Base-by-base conservation (phyloP, 92 coral and sea anemone genomes). In the Parazoanthus darwini region DNA sequence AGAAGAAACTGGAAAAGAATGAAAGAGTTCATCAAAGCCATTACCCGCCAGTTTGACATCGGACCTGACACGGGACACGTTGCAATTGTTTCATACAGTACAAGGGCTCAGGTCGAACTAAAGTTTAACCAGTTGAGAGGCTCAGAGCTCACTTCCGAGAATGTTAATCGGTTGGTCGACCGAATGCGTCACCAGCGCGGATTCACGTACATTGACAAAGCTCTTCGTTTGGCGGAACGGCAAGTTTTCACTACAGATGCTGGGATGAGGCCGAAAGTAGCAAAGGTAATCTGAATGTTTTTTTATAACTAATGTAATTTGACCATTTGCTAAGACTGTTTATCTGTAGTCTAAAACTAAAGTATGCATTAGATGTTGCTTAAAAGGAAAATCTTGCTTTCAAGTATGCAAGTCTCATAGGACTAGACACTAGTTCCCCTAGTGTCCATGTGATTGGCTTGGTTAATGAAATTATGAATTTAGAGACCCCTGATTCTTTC, bases 181-280 rank as follows among this genome's bases (percentile, higher is more conserved):
- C 10, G 15, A 25, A 66, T 66, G 33, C 8, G 7, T 20, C 33
- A 66, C 15, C 73, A 66, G 33, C 73, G 73, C 33, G 73, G 73
- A 66, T 22, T 67, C 25, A 68, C 74, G 16, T 68, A 68, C 74
- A 68, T 68, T 68, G 74, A 68, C 74, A 68, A 13, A 68, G 74
- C 74, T 68, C 74, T 68, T 68, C 74, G 74, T 23, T 23, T 68
- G 74, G 74, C 74, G 35, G 74, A 68, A 68, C 25, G 13, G 74
- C 20, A n/a, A 23, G 36, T 68, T 23, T 68, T 68, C 74, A 68
- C 33, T 68, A 2, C 1, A 23, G 74, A 14, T 0, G 74, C 74
- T 68, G 74, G 74, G 8, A 68, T 68, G 74, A 68, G 74, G 74
- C 74, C 74, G 33, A 68, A 68, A 6, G 33, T 68, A 22, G 14